Base-by-base conservation (phyloP, 2,888 invertebrate species). In the Synanthedon tipuliformis region DNA sequence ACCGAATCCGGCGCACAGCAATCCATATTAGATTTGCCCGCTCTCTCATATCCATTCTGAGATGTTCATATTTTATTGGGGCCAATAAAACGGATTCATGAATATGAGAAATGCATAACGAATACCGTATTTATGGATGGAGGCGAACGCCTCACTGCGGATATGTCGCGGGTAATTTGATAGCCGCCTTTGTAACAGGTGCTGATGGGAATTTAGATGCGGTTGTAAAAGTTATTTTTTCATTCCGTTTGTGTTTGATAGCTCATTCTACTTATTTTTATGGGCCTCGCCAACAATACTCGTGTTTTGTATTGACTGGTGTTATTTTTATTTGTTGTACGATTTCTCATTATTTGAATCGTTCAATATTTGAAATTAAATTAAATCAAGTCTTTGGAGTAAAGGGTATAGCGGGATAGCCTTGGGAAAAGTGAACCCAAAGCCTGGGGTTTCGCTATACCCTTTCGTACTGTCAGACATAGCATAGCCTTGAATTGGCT, bases 51-150 rank as follows among this genome's bases (percentile, higher is more conserved):
- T 84, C 87, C 87, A 86, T 87, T 88, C 85, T 81, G 81, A 88
- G 88, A 88, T 87, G 87, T 88, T 87, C 88, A 88, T 88, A 88
- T 88, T 88, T 88, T 88, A 88, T 88, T 86, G 86, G 78, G 83
- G 83, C 87, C 88, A 88, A 88, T 88, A 88, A 88, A 88, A 88
- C 81, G 88, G 88, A 88, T 88, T 87, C 88, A 88, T 85, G 88
- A 88, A 87, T 86, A 87, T 87, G 87, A 86, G 85, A 87, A 86
- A 86, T 86, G 87, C 86, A 87, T 87, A 85, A 87, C 87, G 85
- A 83, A 87, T 87, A 83, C 75, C 80, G 79, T 87, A 87, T 87
- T 87, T 87, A 87, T 87, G 85, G 86, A 78, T 73, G 75, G 78
- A 81, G 83, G 80, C 81, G 80, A 78, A 69, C 76, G 70, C 73